A percentile compares a stretch with the other conserved stretches of the same genome.
Conservation (phyloP, 2,888 invertebrate genomes). For the Stomorhina lunata region DNA sequence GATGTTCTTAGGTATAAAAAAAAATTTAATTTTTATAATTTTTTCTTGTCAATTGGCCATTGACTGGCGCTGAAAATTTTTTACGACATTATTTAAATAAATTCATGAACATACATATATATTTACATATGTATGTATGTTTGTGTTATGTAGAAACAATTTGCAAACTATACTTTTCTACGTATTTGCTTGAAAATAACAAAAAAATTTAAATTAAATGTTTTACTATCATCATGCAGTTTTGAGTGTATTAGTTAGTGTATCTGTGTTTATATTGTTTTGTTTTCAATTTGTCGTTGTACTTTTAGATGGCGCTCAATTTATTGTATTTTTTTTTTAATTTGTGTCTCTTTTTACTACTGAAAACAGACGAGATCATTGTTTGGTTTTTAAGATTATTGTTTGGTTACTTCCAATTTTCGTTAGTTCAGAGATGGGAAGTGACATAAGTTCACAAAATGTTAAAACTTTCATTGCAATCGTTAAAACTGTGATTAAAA, state of each 20-base stretch:
- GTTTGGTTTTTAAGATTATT: slow-evolving; percentile 56
- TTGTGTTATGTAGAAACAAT: background rate
- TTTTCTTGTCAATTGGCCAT: slow-evolving; percentile 32
- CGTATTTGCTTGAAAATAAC: background rate
- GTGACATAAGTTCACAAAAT: too few species aligned
- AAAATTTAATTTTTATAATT: background rate
- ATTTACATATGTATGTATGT: background rate
- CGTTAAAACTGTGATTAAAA: too few species aligned
- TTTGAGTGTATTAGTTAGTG: background rate
- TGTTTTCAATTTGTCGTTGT: slow-evolving; percentile 43
- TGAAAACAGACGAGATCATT: slow-evolving; percentile 50
- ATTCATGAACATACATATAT: background rate
- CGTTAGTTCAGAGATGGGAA: too few species aligned
- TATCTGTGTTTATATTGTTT: background rate
- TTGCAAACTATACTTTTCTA: background rate
- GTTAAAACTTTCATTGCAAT: too few species aligned
- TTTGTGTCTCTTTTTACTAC: slow-evolving; percentile 23
- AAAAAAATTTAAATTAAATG: background rate
- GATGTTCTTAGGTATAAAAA: background rate
- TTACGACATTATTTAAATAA: slow-evolving; percentile 7
- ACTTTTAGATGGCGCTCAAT: slow-evolving; percentile 59
- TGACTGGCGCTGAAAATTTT: slow-evolving; percentile 47
- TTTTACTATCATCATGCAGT: background rate
- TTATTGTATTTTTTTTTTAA: background rate
- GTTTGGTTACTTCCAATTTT: slow-evolving; percentile 55